These are phyloP conservation scores for Microchirus variegatus DNA, from an alignment of 2,797 vertebrate species.

Conservation along the genomic window DNA sequence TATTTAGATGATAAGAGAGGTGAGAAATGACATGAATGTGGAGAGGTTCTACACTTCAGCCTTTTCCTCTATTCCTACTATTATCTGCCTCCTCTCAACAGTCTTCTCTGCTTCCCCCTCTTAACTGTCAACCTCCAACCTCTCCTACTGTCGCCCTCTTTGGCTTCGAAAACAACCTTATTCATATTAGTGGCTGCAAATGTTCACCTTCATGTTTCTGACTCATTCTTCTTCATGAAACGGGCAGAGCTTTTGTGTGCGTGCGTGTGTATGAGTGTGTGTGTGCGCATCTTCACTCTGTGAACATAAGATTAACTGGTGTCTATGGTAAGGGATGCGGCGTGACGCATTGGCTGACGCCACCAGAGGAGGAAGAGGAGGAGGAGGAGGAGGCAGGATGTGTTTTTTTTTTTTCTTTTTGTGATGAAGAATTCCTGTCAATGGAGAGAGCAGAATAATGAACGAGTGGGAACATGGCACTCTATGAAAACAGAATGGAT, in stretches of 20 bases:
- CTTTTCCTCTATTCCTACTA: too few relatives aligned
- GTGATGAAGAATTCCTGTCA: conserved; percentile 56
- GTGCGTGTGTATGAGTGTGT: conserved; percentile 5
- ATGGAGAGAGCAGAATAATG: conserved; percentile 26
- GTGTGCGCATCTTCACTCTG: not conserved
- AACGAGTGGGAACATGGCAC: not conserved
- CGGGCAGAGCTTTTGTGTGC: not conserved
- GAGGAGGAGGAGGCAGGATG: conserved; percentile 45
- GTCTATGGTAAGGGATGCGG: conserved; percentile 43
- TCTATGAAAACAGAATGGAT: conserved; percentile 3
- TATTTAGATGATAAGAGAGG: too few relatives aligned
- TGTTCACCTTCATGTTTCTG: conserved; percentile 46
- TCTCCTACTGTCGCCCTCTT: conserved; percentile 7
- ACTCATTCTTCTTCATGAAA: conserved; percentile 45
- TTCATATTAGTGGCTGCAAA: conserved; percentile 21
- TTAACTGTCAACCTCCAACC: conserved; percentile 1
- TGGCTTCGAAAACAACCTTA: not conserved
- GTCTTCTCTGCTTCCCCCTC: not conserved
- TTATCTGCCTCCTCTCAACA: not conserved
- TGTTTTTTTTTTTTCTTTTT: conserved; percentile 37
- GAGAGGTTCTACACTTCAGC: too few relatives aligned
- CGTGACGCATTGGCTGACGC: conserved; percentile 73
- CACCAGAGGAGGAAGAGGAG: conserved; percentile 40
- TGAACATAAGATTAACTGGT: conserved; percentile 28
- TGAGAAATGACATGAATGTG: too few relatives aligned